phyloP scores from a whole-genome alignment of 2,113 vertebrate species.

The Zosterops pallidus region DNA sequence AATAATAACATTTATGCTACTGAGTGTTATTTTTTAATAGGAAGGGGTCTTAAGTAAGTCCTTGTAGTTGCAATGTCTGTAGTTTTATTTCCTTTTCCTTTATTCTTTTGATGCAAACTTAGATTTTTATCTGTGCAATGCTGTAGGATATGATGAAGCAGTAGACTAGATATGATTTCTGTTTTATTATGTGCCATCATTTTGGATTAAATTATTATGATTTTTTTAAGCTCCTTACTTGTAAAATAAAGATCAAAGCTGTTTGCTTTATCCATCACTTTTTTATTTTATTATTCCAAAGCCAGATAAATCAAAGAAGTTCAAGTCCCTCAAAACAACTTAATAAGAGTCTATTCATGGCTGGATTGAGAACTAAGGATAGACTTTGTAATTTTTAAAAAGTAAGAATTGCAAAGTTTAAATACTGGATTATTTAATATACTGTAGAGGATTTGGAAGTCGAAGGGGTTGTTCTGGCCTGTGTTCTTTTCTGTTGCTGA shows the following conservation, averaged over 20 bases:
- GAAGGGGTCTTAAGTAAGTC: background rate
- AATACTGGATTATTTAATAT: background rate
- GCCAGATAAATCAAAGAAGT: conserved; percentile 31
- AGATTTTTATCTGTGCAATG: background rate
- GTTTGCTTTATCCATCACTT: conserved; percentile 17
- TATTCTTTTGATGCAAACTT: background rate
- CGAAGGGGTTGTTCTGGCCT: accelerated
- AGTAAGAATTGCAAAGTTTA: background rate
- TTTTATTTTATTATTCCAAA: background rate
- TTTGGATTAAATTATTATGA: conserved; percentile 46
- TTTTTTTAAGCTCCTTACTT: conserved; percentile 59
- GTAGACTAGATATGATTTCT: background rate
- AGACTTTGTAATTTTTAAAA: background rate
- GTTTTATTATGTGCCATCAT: conserved; percentile 27
- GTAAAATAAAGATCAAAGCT: conserved; percentile 60
- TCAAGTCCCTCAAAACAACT: background rate
- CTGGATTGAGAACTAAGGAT: background rate
- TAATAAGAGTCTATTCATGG: background rate
- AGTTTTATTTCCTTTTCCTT: background rate
- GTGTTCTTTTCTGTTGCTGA: background rate
- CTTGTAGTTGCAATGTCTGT: background rate
- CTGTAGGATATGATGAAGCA: background rate
- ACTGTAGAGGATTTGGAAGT: background rate
- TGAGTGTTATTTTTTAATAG: background rate
- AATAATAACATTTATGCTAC: background rate